phyloP scores from a whole-genome alignment of 1,140 invertebrate species.

The Drosophila arizonae region DNA sequence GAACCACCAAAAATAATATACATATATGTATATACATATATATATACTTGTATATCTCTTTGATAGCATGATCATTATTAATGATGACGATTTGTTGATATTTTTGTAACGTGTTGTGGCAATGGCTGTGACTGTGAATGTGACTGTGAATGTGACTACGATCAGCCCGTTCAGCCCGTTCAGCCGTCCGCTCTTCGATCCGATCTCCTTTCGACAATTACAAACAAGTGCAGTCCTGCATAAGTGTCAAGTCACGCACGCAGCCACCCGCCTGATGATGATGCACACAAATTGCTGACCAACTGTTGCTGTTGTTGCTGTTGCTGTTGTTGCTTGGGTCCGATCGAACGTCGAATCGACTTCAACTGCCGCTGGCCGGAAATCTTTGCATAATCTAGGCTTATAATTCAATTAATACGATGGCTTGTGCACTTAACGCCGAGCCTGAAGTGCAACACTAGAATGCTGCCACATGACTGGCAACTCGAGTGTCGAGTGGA shows the following conservation, averaged over 20 bases:
- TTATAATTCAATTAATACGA: constrained; percentile 83
- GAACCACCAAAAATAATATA: constrained; percentile 60
- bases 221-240: constrained; percentile 72
- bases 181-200: neutral
- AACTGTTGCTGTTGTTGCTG: constrained; percentile 41
- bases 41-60: neutral
- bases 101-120: constrained; percentile 76
- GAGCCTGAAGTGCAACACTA: constrained; percentile 73
- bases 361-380: constrained; percentile 59
- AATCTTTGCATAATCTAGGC: constrained; percentile 82
- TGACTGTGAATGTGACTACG: constrained; percentile 4
- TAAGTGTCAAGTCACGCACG: constrained; percentile 70
- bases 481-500: constrained; percentile 46
- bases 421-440: constrained; percentile 70
- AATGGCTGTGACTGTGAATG: constrained; percentile 14
- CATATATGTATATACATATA: constrained; percentile 17
- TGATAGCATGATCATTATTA: constrained; percentile 80
- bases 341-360: neutral
- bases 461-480: constrained; percentile 80
- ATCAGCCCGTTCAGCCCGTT: neutral
- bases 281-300: constrained; percentile 67
- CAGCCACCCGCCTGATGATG: constrained; percentile 43
- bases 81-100: constrained; percentile 83
- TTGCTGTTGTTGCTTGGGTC: constrained; percentile 15
- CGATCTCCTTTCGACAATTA: constrained; percentile 46